Base-by-base conservation (phyloP, 2,888 invertebrate genomes). In the Acheta domesticus region DNA sequence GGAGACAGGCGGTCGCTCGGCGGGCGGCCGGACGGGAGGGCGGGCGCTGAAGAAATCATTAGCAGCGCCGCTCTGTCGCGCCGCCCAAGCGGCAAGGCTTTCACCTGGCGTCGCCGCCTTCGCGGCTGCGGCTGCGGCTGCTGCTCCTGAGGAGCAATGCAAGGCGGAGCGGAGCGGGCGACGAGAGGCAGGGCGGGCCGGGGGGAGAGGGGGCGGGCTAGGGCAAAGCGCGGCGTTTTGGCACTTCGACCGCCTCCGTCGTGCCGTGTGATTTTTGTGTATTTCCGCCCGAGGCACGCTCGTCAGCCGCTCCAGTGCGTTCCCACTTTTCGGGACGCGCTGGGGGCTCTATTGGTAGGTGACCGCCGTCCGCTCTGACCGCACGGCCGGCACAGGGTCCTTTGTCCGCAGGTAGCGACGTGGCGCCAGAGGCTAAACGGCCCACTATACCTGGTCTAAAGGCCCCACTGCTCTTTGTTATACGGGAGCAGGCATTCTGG, bases 51-150 rank as follows among this genome's bases (percentile, higher is more conserved):
- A 62, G 62, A 62, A 62, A 62, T 62, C 62, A 62, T 62, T 62
- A 62, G 62, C 62, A 62, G 62, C 62, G 62, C 62, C n/a, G 62
- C 62, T 62, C 62, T 62, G 62, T 62, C 62, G 62, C 62, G 62
- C 14, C 62, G n/a, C 62, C n/a, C 16, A n/a, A 62, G 62, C 62
- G 62, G 62, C 16, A 62, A 62, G 14, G 14, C 62, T 62, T 62
- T 62, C 62, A 62, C 62, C n/a, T 36, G 36, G 36, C 36, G 36
- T 36, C 36, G 36, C 36, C 36, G 36, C 36, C 36, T 36, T 36
- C 36, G 36, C 36, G 36, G 36, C 36, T 36, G 36, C 36, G 36
- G 36, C 36, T 36, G 23, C 23, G 23, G 23, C 23, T 23, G 23
- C 23, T 23, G 36, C 36, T 36, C 36, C 36, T 36, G 36, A 36